Percentiles rank a stretch among this genome's conserved stretches.
Conservation (phyloP, 1,140 invertebrate species). For the Drosophila bocki region DNA sequence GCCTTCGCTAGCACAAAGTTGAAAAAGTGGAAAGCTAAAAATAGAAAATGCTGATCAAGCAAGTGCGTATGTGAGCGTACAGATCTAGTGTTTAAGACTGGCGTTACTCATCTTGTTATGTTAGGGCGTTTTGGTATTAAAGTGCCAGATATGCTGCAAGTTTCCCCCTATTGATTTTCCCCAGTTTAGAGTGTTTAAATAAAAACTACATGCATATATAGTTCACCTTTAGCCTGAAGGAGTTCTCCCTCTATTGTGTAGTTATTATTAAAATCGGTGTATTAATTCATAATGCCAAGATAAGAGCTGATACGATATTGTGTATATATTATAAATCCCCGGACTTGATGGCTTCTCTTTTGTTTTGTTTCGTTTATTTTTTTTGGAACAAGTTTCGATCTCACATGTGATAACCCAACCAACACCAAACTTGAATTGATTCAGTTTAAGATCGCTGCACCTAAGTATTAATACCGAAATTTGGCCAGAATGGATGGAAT, state of each 20-base stretch:
- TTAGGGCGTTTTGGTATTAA: neutral
- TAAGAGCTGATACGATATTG: conserved; percentile 5
- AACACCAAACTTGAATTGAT: conserved; percentile 29
- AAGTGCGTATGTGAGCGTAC: too few relatives aligned
- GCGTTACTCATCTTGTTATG: neutral
- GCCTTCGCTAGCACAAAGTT: neutral
- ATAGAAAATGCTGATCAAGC: too few relatives aligned
- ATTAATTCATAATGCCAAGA: neutral
- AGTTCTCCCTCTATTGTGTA: neutral
- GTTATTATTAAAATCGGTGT: conserved; percentile 1
- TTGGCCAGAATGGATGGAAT: conserved; percentile 2
- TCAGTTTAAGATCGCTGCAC: conserved; percentile 32
- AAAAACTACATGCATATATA: neutral
- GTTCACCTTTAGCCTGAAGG: neutral
- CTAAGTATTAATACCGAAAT: conserved; percentile 20
- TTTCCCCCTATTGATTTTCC: neutral
- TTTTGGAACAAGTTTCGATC: conserved; percentile 19
- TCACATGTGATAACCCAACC: conserved; percentile 27
- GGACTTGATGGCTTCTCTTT: neutral
- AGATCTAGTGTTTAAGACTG: neutral
- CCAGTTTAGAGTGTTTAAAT: neutral
- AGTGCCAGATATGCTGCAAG: neutral
- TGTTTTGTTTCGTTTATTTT: conserved; percentile 1
- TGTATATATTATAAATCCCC: conserved; percentile 10
- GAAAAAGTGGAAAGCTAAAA: neutral